A percentile compares a stretch with the other conserved stretches of the same genome.
Evolutionary conservation across 2,888 invertebrate genomes (phyloP).

Genomic region (Apamea crenata): DNA sequence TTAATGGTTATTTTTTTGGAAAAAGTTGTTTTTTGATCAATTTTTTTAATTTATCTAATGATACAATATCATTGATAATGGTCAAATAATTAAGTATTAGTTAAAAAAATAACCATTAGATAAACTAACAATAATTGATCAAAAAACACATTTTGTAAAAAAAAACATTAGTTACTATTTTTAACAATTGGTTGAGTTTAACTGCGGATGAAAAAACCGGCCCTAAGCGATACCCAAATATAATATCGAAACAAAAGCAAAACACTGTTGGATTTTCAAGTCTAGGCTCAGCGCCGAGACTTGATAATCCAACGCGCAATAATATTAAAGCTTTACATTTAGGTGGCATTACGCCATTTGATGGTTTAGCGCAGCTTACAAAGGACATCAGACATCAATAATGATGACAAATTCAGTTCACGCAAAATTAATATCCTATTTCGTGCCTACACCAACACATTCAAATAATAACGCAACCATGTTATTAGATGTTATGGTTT

Average conservation of each 20-base stretch:
- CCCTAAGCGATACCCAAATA: neutral
- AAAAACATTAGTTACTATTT: too few relatives aligned
- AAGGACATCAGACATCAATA: neutral
- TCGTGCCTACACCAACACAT: neutral
- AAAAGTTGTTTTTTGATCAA: too few relatives aligned
- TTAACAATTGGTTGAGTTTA: too few relatives aligned
- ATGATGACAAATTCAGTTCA: constrained; percentile 15
- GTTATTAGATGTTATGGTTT: neutral
- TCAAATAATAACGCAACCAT: neutral
- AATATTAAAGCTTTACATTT: too few relatives aligned
- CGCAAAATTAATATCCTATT: constrained; percentile 14
- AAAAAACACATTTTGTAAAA: too few relatives aligned
- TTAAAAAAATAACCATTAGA: too few relatives aligned
- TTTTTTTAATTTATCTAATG: too few relatives aligned
- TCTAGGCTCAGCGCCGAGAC: neutral
- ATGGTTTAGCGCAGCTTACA: neutral
- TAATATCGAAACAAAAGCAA: neutral
- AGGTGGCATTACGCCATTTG: neutral
- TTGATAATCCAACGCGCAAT: neutral
- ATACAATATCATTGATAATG: too few relatives aligned
- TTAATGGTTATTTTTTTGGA: too few relatives aligned
- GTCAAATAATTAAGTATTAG: too few relatives aligned
- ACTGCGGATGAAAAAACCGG: too few relatives aligned
- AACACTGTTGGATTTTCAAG: neutral
- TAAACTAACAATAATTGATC: too few relatives aligned